phyloP scores from a whole-genome alignment of 2,888 invertebrate species.

The Campaea margaritaria region DNA sequence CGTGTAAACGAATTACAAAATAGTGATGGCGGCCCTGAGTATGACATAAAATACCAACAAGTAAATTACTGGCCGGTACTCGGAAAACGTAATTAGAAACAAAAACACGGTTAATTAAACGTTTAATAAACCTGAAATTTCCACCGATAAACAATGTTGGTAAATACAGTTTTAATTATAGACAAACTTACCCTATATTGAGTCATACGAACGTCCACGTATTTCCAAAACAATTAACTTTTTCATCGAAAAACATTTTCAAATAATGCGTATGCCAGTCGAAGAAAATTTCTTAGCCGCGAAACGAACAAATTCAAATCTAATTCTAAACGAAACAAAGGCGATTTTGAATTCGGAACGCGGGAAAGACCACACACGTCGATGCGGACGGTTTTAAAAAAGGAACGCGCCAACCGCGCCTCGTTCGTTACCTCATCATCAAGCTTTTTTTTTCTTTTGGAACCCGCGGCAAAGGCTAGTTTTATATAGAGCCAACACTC shows the following conservation, averaged over 20 bases:
- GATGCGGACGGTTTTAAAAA: conserved; percentile 77
- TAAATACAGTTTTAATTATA: conserved; percentile 18
- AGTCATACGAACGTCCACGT: conserved; percentile 27
- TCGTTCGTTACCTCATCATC: conserved; percentile 84
- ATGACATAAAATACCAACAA: conserved; percentile 33
- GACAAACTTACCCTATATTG: conserved; percentile 22
- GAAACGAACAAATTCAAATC: conserved; percentile 41
- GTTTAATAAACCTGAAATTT: conserved; percentile 14
- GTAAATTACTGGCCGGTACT: conserved; percentile 21
- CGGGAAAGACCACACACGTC: conserved; percentile 78
- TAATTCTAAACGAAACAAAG: conserved; percentile 29
- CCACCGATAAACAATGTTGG: no score
- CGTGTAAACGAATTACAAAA: conserved; percentile 25
- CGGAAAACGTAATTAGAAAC: conserved; percentile 16
- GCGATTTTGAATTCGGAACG: conserved; percentile 7
- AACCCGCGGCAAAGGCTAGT: conserved; percentile 66
- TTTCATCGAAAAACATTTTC: conserved; percentile 53
- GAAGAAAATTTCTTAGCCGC: conserved; percentile 38
- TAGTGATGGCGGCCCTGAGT: conserved; percentile 25
- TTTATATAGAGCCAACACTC: conserved; percentile 70
- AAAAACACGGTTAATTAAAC: conserved; percentile 22
- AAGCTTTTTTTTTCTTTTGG: conserved; percentile 67
- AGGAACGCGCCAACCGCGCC: conserved; percentile 81
- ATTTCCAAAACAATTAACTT: conserved; percentile 21
- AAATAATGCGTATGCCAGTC: conserved; percentile 52